Evolutionary conservation across 2,797 vertebrate genomes (phyloP), one percentile per base, ranked within the genome.

Genomic region (Cyprinella venusta): DNA sequence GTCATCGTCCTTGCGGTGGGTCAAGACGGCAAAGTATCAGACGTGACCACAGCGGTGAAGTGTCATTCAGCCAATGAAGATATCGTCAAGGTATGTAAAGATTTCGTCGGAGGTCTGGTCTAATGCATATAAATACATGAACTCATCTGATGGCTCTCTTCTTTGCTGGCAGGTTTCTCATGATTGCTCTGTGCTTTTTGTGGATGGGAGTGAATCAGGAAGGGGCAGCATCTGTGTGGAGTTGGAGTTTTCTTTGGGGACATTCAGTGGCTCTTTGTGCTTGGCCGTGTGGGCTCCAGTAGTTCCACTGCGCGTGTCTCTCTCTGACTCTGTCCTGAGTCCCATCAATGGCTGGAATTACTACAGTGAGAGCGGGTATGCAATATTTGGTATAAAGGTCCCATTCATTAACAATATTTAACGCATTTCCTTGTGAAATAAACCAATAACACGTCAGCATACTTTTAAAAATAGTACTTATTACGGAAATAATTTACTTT

Each of bases 181-280:
- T 26, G 90, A 94, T 76, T 95, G 94, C 86, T 92, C 94, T 38
- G 56, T 84, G 19, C 30, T 93, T 84, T 95, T 91, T 79, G 94
- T 94, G 54, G 94, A 95, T 1, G 94, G 94, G 69, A 94, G 92
- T 3, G 94, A 95, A 88, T 94, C 94, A 1, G 93, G 91, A 1
- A 18, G 90, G 77, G 93, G 94, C 8, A 90, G 88, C 86, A 92
- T 90, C 15, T 94, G 93, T 86, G 93, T 88, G 15, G 83, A 71
- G 75, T 92, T 95, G 87, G 90, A 93, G 86, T 95, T 94, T 85
- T 82, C 64, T 1, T 82, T 95, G 67, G 94, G 94, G 42, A 67
- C 18, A 12, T 88, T 94, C 76, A 88, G 83, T 33, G 89, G 91
- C 8, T 90, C 93, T 15, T 84, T 94, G 71, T 93, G 92, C 76